Conservation (phyloP, 2,797 vertebrate genomes). For the Astyanax mexicanus region DNA sequence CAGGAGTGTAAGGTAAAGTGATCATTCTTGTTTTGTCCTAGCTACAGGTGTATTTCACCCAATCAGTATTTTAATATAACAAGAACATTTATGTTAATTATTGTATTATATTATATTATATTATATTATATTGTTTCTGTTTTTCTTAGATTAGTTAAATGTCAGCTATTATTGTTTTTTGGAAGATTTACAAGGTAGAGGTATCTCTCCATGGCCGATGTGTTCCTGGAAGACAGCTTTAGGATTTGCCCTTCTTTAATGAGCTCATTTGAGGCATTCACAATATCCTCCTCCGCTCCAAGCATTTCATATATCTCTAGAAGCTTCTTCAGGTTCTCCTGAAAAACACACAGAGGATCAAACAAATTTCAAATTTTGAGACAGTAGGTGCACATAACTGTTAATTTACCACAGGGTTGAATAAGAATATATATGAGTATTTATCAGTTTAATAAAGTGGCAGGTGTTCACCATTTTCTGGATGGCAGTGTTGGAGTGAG, state of each 20-base stretch:
- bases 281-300: slow-evolving; percentile 85
- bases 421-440: too few species aligned
- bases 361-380: neutral
- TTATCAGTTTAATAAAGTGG: neutral
- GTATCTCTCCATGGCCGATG: slow-evolving; percentile 84
- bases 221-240: slow-evolving; percentile 87
- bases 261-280: slow-evolving; percentile 89
- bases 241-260: slow-evolving; percentile 88
- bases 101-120: too few species aligned
- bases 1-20: too few species aligned
- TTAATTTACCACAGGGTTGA: too few species aligned
- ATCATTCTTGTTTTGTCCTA: too few species aligned
- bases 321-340: slow-evolving; percentile 88
- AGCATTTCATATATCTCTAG: slow-evolving; percentile 91
- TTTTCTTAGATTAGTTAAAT: too few species aligned
- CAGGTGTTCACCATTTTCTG: slow-evolving; percentile 78
- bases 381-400: too few species aligned
- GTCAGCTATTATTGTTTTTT: too few species aligned
- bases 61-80: too few species aligned
- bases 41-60: too few species aligned
- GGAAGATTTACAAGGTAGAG: slow-evolving; percentile 84
- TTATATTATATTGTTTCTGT: too few species aligned
- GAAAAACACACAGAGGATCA: neutral
- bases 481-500: slow-evolving; percentile 88
- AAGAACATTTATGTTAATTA: too few species aligned